Evolutionary conservation across 23 tunicate genomes (phyloP).

Genomic region (Trididemnum miniatum): DNA sequence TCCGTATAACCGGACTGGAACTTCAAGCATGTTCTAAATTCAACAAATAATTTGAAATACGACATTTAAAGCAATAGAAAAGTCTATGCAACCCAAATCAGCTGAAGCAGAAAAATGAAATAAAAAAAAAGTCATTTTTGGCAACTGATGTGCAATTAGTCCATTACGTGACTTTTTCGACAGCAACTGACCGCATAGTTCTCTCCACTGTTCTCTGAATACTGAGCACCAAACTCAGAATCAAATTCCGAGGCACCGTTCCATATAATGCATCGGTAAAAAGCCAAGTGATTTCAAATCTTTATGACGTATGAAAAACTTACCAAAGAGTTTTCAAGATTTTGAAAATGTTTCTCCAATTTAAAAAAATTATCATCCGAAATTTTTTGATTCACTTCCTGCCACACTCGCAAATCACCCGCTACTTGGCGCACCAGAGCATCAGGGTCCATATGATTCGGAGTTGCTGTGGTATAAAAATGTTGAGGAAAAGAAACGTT

Average conservation of each 20-base stretch:
- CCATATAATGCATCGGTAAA: no score
- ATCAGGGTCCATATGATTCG: neutral
- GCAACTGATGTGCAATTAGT: no score
- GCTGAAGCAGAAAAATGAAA: no score
- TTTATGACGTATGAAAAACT: no score
- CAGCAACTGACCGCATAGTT: no score
- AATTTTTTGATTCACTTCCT: neutral
- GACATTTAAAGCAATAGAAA: neutral
- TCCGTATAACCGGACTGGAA: constrained; percentile 65
- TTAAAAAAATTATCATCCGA: neutral
- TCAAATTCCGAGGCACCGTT: no score
- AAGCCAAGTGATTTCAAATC: no score
- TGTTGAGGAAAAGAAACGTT: constrained; percentile 28
- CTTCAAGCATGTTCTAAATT: constrained; percentile 15
- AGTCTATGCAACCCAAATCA: no score
- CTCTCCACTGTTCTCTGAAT: no score
- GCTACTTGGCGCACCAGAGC: constrained; percentile 27
- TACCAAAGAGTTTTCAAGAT: constrained; percentile 18
- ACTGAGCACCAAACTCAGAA: no score
- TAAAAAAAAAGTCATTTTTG: no score
- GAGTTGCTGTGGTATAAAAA: constrained; percentile 14
- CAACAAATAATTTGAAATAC: neutral
- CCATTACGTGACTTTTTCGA: no score
- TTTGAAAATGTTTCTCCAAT: constrained; percentile 13
- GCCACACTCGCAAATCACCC: neutral